Evolutionary conservation across 2,797 vertebrate genomes (phyloP).

Genomic region (Acomys russatus): DNA sequence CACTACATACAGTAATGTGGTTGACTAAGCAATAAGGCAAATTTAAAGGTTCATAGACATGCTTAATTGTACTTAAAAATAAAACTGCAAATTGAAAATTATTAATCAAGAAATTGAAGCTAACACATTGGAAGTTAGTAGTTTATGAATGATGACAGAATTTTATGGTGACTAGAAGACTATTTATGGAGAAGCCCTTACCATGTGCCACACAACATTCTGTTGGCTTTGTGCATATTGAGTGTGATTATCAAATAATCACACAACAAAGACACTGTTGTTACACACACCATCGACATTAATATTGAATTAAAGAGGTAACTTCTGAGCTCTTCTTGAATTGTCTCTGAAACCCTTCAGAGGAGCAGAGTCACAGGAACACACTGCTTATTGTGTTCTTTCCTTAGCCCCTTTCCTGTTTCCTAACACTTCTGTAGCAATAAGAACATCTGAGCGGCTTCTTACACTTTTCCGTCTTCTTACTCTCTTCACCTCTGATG

Average conservation of each 20-base stretch:
- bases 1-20: background rate
- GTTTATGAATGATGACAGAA: background rate
- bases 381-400: background rate
- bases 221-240: background rate
- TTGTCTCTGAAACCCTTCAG: background rate
- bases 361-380: background rate
- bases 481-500: background rate
- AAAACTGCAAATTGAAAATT: background rate
- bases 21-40: background rate
- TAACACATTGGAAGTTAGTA: background rate
- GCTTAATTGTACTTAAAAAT: background rate
- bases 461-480: fast-evolving
- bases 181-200: background rate
- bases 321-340: background rate
- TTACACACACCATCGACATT: background rate
- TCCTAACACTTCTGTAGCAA: background rate
- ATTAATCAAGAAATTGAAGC: background rate
- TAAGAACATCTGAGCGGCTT: background rate
- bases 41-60: background rate
- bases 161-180: background rate
- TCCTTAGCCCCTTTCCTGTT: background rate
- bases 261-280: background rate
- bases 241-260: background rate
- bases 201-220: background rate
- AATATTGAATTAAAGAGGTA: background rate